Percentiles rank a stretch among this genome's conserved stretches.
Conservation (phyloP, 2,797 vertebrate genomes). For the Falco naumanni region DNA sequence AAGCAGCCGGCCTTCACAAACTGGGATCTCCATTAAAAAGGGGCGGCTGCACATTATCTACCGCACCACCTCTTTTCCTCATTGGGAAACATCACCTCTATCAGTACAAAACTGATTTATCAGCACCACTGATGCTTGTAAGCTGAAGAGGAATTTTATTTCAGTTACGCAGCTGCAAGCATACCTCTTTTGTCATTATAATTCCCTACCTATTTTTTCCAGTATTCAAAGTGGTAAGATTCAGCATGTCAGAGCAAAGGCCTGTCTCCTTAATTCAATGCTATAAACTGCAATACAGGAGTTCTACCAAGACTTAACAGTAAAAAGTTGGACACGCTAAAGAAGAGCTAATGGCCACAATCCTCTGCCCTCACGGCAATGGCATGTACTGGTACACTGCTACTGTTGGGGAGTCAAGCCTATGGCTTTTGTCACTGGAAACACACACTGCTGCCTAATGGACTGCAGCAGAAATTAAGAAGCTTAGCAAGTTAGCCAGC, state of each 20-base stretch:
- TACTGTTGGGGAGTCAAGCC: background rate
- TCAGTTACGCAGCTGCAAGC: background rate
- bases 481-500: constrained; percentile 3
- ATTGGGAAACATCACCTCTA: background rate
- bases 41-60: background rate
- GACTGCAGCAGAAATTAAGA: background rate
- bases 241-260: background rate
- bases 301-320: background rate
- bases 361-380: accelerated
- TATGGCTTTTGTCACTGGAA: background rate
- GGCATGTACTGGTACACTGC: accelerated
- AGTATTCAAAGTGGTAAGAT: background rate
- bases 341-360: background rate
- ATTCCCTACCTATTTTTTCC: background rate
- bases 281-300: background rate
- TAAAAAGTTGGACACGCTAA: background rate
- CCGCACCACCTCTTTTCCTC: background rate
- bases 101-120: background rate
- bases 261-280: background rate
- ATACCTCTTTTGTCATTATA: background rate
- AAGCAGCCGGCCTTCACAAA: background rate
- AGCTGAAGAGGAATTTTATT: background rate
- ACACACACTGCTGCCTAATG: background rate
- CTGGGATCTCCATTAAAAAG: background rate
- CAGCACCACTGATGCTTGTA: background rate